These are phyloP conservation scores for Chelonia mydas DNA, from an alignment of 2,797 vertebrate genomes.

Conservation along the genomic window DNA sequence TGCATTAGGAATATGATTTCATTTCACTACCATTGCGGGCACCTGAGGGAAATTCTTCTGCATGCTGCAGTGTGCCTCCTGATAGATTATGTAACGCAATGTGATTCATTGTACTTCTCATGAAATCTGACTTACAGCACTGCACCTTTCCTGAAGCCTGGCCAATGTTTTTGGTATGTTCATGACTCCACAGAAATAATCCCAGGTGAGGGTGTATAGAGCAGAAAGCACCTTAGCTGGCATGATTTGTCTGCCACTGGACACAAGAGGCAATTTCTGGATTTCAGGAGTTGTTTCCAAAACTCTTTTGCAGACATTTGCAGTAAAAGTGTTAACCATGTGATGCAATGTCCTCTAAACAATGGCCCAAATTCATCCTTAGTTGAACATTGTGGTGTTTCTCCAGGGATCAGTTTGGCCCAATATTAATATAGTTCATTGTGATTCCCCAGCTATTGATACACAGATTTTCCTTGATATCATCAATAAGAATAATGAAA, in stretches of 20 bases:
- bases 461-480: neutral
- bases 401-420: neutral
- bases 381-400: neutral
- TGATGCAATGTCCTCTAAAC: neutral
- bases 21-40: neutral
- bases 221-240: neutral
- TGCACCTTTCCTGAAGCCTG: neutral
- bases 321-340: accelerated
- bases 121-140: neutral
- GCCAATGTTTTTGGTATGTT: neutral
- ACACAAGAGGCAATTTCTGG: neutral
- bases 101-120: neutral
- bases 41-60: neutral
- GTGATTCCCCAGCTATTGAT: neutral
- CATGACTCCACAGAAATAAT: neutral
- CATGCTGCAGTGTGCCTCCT: neutral
- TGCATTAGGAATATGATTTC: accelerated
- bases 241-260: neutral
- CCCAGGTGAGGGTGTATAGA: neutral
- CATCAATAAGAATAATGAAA: neutral
- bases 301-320: neutral
- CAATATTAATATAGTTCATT: neutral
- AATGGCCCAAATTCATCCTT: neutral
- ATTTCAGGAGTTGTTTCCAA: neutral
- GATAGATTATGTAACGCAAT: neutral